These are phyloP conservation scores for Myrmecophaga tridactyla DNA, from an alignment of 2,113 vertebrate genomes.

Conservation along the genomic window DNA sequence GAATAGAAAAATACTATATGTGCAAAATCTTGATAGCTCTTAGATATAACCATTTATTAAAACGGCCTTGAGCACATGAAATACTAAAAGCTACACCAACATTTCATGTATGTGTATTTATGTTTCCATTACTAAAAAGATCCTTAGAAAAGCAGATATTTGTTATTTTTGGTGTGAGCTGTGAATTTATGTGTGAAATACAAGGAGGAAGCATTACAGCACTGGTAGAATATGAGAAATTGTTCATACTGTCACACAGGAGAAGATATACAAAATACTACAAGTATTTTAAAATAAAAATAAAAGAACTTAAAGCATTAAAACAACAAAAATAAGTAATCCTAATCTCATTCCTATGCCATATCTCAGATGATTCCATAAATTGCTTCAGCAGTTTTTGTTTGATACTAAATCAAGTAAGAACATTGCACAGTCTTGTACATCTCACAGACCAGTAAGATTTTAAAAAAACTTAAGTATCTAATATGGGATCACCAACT, in stretches of 20 bases:
- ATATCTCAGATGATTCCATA: neutral
- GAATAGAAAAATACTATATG: constrained; percentile 14
- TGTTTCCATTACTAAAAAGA: constrained; percentile 9
- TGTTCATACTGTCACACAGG: neutral
- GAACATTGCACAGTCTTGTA: neutral
- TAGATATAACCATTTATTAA: neutral
- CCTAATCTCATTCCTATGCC: neutral
- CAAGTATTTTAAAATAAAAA: neutral
- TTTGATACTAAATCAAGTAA: neutral
- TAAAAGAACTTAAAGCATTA: neutral
- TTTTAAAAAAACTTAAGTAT: neutral
- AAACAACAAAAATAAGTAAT: neutral
- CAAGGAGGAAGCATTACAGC: constrained; percentile 14
- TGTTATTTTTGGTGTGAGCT: neutral
- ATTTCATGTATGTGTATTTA: constrained; percentile 10
- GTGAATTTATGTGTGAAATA: neutral
- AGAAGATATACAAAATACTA: neutral
- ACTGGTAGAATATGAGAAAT: neutral
- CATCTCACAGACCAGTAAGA: neutral
- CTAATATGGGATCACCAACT: neutral
- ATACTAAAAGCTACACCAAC: neutral
- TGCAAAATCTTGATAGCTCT: constrained; percentile 26
- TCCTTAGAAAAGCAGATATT: neutral
- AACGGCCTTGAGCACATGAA: constrained; percentile 3
- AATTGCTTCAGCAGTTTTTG: neutral